Percentiles rank a stretch among this genome's conserved stretches.
phyloP scores from a whole-genome alignment of 2,888 invertebrate species.

The Parapristionchus giblindavisi region DNA sequence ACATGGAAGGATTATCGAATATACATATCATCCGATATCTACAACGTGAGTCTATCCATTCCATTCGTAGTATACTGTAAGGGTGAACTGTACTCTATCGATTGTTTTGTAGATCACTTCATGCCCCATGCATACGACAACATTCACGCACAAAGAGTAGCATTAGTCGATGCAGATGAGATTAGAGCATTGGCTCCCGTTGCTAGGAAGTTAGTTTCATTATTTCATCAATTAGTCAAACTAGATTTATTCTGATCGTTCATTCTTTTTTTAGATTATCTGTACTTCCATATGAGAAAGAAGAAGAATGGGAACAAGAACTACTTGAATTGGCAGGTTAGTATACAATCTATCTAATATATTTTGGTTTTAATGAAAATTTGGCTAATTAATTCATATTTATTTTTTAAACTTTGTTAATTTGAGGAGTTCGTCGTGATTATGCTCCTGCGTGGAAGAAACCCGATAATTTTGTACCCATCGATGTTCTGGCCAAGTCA shows the following conservation, averaged over 20 bases:
- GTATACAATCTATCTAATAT: background rate
- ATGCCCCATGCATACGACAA: conserved; percentile 43
- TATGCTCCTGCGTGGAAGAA: too few relatives aligned
- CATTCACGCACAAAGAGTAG: conserved; percentile 53
- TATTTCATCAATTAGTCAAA: background rate
- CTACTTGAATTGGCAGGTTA: conserved; percentile 49
- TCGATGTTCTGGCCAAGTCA: too few relatives aligned
- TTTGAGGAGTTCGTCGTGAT: too few relatives aligned
- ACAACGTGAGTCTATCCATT: conserved; percentile 33
- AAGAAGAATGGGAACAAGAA: conserved; percentile 57
- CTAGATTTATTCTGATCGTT: too few relatives aligned
- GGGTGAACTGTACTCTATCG: background rate
- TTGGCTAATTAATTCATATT: too few relatives aligned
- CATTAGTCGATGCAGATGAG: conserved; percentile 52
- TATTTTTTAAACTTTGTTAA: too few relatives aligned
- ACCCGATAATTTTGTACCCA: too few relatives aligned
- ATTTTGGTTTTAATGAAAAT: background rate
- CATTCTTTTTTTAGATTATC: background rate
- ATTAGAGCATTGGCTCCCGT: conserved; percentile 40
- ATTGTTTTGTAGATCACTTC: conserved; percentile 44
- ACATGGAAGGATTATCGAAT: conserved; percentile 43
- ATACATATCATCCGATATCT: conserved; percentile 46
- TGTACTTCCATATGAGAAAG: conserved; percentile 4
- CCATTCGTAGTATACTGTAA: background rate
- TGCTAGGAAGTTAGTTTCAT: background rate